A percentile compares a stretch with the other conserved stretches of the same genome.
Evolutionary conservation across 2,797 vertebrate genomes (phyloP).

Genomic region (Cryptoblepharus egeriae): DNA sequence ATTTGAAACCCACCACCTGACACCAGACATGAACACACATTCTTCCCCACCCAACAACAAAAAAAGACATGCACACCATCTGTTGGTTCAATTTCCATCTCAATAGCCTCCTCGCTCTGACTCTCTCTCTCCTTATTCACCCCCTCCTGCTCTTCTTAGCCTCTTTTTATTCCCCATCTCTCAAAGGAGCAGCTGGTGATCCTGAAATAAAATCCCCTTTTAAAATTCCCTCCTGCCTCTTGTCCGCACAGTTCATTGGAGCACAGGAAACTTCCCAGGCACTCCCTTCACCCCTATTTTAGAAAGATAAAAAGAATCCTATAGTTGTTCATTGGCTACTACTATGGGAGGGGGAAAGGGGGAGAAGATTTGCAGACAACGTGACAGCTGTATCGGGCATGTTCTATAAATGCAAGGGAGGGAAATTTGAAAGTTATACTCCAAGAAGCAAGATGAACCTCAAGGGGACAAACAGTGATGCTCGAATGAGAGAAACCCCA

Average conservation of each 20-base stretch:
- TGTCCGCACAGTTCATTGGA: background rate
- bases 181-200: conserved; percentile 12
- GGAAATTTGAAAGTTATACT: conserved; percentile 8
- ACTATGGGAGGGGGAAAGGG: background rate
- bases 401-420: conserved; percentile 10
- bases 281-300: background rate
- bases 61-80: background rate
- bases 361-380: background rate
- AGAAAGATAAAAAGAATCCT: background rate
- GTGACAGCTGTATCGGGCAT: background rate
- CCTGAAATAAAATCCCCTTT: background rate
- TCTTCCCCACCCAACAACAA: too few species aligned
- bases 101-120: background rate
- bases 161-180: background rate
- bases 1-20: background rate
- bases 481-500: background rate
- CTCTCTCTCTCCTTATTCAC: background rate
- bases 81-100: conserved; percentile 13
- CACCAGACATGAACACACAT: background rate
- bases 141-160: background rate
- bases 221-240: background rate
- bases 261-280: background rate
- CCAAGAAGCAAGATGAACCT: background rate
- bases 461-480: background rate
- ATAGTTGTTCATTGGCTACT: background rate